A percentile compares a stretch with the other conserved stretches of the same genome.
These are phyloP conservation scores for Siphamia tubifer DNA, from an alignment of 2,113 vertebrate genomes.

Conservation along the genomic window DNA sequence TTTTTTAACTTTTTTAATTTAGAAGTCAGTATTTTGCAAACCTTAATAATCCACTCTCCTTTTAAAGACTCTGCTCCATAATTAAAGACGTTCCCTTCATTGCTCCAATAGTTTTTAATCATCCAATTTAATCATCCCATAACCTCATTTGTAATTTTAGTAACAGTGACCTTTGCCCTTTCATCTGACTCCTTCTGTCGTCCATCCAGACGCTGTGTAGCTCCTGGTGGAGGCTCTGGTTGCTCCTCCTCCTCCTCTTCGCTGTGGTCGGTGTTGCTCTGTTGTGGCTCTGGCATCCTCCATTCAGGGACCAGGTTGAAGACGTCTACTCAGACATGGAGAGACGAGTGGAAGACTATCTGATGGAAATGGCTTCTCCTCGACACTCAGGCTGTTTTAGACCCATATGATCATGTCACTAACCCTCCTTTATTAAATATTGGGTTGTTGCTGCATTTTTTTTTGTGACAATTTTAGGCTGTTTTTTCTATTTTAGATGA, in stretches of 20 bases:
- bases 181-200: neutral
- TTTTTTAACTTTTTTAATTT: no score
- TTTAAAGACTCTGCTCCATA: no score
- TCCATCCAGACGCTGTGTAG: conserved; percentile 38
- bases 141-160: no score
- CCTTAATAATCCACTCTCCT: no score
- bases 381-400: conserved; percentile 65
- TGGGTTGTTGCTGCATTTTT: neutral
- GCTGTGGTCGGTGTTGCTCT: conserved; percentile 10
- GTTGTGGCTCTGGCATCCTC: conserved; percentile 71
- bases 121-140: no score
- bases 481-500: neutral
- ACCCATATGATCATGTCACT: conserved; percentile 69
- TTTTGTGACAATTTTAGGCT: neutral
- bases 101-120: no score
- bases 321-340: conserved; percentile 67
- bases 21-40: no score
- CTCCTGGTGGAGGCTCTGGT: conserved; percentile 48
- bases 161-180: no score
- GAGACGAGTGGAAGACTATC: conserved; percentile 68
- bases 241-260: conserved; percentile 54
- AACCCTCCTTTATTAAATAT: neutral
- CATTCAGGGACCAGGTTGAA: conserved; percentile 69
- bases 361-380: conserved; percentile 63
- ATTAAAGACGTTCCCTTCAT: no score